These are phyloP conservation scores for Drosophila arawakana DNA, from an alignment of 1,140 invertebrate genomes.

Conservation along the genomic window DNA sequence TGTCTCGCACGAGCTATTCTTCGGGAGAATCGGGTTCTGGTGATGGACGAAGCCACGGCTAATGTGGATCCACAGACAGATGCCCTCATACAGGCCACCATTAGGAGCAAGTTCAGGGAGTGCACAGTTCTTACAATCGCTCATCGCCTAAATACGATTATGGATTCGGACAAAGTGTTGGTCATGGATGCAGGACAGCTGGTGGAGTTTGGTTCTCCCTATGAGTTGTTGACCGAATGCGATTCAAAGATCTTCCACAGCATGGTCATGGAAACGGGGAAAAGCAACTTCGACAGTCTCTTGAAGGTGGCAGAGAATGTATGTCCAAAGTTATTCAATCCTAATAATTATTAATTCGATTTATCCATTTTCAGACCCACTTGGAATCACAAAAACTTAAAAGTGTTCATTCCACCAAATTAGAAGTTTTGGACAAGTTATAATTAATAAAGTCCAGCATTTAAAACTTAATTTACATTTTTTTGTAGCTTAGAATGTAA, in stretches of 20 bases:
- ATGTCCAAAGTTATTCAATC: neutral
- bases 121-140: conserved; percentile 65
- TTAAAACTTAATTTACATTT: neutral
- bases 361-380: neutral
- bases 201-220: conserved; percentile 85
- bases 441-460: neutral
- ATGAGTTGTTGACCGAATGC: conserved; percentile 85
- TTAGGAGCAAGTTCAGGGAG: conserved; percentile 55
- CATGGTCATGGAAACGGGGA: conserved; percentile 88
- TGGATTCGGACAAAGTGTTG: conserved; percentile 63
- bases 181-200: conserved; percentile 64
- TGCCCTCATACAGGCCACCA: conserved; percentile 89
- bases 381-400: conserved; percentile 12
- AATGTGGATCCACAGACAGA: conserved; percentile 88
- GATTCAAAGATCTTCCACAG: conserved; percentile 85
- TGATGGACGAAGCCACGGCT: conserved; percentile 87
- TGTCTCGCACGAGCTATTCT: conserved; percentile 89
- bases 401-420: conserved; percentile 64
- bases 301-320: conserved; percentile 87
- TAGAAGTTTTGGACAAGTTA: conserved; percentile 55
- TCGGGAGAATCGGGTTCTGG: conserved; percentile 88
- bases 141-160: conserved; percentile 65
- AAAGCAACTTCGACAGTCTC: conserved; percentile 86
- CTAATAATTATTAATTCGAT: neutral
- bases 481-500: neutral